phyloP scores from a whole-genome alignment of 2,113 vertebrate genomes.

The Anguilla japonica region DNA sequence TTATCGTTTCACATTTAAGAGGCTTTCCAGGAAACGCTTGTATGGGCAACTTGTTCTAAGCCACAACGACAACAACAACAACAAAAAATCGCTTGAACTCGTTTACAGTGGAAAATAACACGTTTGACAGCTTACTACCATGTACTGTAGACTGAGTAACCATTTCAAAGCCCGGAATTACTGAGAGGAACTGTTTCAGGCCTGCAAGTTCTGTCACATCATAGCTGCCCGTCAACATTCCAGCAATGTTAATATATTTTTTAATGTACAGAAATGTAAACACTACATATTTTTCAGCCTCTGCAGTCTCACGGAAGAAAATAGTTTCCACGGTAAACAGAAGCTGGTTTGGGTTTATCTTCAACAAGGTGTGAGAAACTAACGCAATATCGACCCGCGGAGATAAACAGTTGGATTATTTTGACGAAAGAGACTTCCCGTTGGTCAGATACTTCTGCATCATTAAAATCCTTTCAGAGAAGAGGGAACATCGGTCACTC shows the following conservation, averaged over 20 bases:
- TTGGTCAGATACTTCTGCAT: background rate
- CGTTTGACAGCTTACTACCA: background rate
- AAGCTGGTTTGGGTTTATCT: background rate
- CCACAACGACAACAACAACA: too few relatives aligned
- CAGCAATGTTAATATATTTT: background rate
- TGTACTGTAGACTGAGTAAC: background rate
- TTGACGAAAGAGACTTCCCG: background rate
- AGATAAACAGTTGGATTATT: background rate
- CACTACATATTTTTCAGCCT: background rate
- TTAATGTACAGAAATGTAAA: background rate
- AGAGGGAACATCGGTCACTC: background rate
- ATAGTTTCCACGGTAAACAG: background rate
- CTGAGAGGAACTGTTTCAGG: background rate
- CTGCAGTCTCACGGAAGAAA: background rate
- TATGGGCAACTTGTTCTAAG: background rate
- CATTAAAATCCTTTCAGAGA: background rate
- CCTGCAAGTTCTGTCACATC: background rate
- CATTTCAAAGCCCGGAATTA: background rate
- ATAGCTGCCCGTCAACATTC: background rate
- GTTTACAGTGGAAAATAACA: background rate
- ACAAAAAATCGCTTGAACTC: background rate
- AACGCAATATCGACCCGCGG: background rate
- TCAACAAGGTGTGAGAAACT: background rate
- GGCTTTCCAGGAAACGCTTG: background rate
- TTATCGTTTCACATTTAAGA: background rate